Base-by-base conservation (phyloP, 1,140 invertebrate species). In the Drosophila nannoptera region DNA sequence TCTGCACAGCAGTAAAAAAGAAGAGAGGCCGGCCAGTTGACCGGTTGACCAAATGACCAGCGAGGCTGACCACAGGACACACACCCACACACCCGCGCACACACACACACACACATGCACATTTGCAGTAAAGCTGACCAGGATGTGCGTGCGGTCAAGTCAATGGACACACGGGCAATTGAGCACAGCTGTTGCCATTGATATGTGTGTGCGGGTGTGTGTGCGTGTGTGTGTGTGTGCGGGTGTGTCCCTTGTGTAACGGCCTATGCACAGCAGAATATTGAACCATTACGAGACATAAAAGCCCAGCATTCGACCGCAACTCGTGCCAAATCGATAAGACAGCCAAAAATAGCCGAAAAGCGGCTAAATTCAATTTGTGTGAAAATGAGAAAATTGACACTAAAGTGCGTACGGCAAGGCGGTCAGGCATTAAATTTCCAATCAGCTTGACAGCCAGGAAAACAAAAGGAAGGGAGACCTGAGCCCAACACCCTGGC, bases 281-380 rank as follows among this genome's bases (percentile, higher is more conserved):
- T 67, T 59, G 54, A 61, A 63, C 77, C 80, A 72, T 86, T 80
- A 73, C 63, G n/a, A 40, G 40, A 42, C 70, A 60, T 46, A 66
- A 73, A 50, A 62, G 69, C 32, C 22, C 58, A 43, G 60, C 35
- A 66, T 53, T 59, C 42, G 16, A 38, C 60, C 33, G 22, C n/a
- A 22, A 40, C 49, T 59, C 53, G 38, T 12, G 53, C 60, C n/a
- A 67, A 83, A 84, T 83, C 81, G 66, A 83, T 80, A 76, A 63
- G 46, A n/a, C 64, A 43, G 14, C 22, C 48, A 58, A 45, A 64
- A 77, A 77, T 76, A 76, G 45, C 75, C 22, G 38, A 42, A 58
- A 72, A 50, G 11, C 50, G 35, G 12, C 35, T 36, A 65, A 69
- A 69, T 53, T 69, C 67, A 65, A 69, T 69, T 65, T 58, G 29